These are phyloP conservation scores for Centropus bengalensis DNA, from an alignment of 2,113 vertebrate species.

Conservation along the genomic window DNA sequence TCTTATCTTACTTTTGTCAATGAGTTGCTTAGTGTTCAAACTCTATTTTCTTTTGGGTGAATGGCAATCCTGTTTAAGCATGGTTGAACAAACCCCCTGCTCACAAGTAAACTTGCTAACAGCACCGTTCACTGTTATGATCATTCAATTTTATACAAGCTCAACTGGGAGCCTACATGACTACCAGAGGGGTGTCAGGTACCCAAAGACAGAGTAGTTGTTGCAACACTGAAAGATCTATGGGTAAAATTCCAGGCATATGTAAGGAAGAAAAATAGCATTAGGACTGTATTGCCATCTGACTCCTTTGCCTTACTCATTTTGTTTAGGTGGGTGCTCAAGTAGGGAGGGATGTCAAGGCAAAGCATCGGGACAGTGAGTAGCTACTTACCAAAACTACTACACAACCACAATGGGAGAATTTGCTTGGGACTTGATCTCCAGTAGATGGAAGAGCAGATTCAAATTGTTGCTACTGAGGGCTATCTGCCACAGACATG, in stretches of 20 bases:
- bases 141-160: not conserved
- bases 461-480: fast-evolving
- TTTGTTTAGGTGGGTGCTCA: not conserved
- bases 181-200: not conserved
- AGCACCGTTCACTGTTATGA: not conserved
- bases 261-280: not conserved
- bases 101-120: not conserved
- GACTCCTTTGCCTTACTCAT: not conserved
- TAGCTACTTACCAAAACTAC: not conserved
- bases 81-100: not conserved
- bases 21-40: not conserved
- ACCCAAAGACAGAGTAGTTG: not conserved
- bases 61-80: not conserved
- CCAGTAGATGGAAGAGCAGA: not conserved
- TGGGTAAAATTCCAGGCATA: not conserved
- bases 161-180: not conserved
- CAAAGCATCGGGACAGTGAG: not conserved
- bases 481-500: not conserved
- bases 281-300: not conserved
- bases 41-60: not conserved
- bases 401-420: not conserved
- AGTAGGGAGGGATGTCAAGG: not conserved
- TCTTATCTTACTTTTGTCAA: not conserved
- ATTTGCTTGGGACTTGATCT: not conserved
- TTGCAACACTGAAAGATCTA: not conserved